Base-by-base conservation (phyloP, 2,113 vertebrate species). In the Eudyptes chrysolophus region DNA sequence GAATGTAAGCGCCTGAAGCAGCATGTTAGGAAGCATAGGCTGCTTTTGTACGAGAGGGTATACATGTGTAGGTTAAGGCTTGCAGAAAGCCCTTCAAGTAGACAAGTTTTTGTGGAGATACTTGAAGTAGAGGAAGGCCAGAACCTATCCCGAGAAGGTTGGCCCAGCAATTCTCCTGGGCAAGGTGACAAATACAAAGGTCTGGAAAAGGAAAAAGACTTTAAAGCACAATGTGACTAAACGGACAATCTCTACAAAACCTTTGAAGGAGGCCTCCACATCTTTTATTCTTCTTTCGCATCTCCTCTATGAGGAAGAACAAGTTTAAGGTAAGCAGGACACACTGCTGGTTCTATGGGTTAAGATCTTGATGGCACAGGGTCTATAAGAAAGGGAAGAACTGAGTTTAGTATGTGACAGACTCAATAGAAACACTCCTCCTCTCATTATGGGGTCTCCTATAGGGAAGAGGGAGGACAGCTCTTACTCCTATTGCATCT, bases 1-100 rank as follows among this genome's bases (percentile, higher is more conserved):
- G 95, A 93, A 95, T 42, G 16, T 25, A 54, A 96, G 76, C 69
- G 92, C 62, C 92, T 77, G 66, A 54, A 96, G 94, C 86, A 40
- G 72, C 66, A 19, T 25, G 51, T 69, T 27, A 83, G 70, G 82
- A 84, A 80, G 62, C 71, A 70, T 3, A 64, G 77, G 34, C 61
- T 85, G 70, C 58, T 70, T 92, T 92, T 55, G 51, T 71, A 34
- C n/a, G 40, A 49, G 69, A 26, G 16, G 29, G 21, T 15, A 11
- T 27, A 38, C 9, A 12, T 2, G 34, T n/a, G 20, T 58, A 58
- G 49, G 70, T n/a, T 66, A 72, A 91, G 84, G 46, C 69, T 26
- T 61, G 49, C 57, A 75, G 72, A 87, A 91, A 79, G 74, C 69
- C n/a, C 77, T 76, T 72, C 49, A 36, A 65, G 77, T 1, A 49